Base-by-base conservation (phyloP, 2,113 vertebrate genomes). In the Chaenogobius annularis region DNA sequence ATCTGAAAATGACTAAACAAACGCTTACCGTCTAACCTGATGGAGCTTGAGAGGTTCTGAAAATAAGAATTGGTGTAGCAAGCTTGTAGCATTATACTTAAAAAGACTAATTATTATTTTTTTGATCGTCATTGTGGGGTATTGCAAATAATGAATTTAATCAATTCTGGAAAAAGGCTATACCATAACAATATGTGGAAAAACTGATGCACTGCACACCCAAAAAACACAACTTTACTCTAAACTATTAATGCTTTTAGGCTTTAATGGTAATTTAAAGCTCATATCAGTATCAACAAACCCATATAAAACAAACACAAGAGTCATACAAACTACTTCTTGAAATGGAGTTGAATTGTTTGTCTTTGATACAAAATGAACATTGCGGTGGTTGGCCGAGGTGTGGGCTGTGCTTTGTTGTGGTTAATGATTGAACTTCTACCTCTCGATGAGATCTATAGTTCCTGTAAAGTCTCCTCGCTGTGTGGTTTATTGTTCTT, bases 401-500 rank as follows among this genome's bases (percentile, higher is more conserved):
- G 50, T 15, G 47, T 40, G 50, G 23, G 35, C 22, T 59, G 22
- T 26, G 14, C 58, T 73, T 66, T 66, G 47, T 62, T 15, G 55
- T 68, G 26, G 66, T 75, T 64, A 82, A 83, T 75, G 63, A 83
- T 85, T 83, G 58, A 80, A 75, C 22, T 54, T 10, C 19, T n/a
- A 44, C 59, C 15, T 77, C 72, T 75, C 22, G 68, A 61, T 69
- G 50, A 15, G 22, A 50, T 40, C 0, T 0, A 23, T 12, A 0
- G 13, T 4, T 74, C 35, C 37, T 70, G 72, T 15, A 46, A n/a
- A 26, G n/a, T 54, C 0, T 68, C 47, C 65, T 13, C 37, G 40
- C 58, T 62, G 50, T 48, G 50, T 40, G 65, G 3, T 74, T 66
- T 74, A 31, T 31, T 31, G 26, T 31, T 31, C 4, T 31, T 31